Evolutionary conservation across 2,113 vertebrate genomes (phyloP), one percentile per base, ranked within the genome.

Genomic region (Gasterosteus nipponicus): DNA sequence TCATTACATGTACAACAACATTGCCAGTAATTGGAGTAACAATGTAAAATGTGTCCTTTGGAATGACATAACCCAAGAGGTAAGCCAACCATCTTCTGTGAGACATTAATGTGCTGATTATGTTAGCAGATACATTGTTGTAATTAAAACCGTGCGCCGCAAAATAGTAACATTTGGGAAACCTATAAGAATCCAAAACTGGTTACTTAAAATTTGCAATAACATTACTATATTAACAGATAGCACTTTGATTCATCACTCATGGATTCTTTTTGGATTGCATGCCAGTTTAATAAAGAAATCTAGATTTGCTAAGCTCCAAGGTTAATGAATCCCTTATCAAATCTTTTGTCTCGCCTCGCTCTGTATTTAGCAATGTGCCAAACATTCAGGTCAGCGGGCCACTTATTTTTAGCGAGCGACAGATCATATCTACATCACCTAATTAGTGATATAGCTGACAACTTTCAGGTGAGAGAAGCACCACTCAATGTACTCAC

Each of bases 251-350:
- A 62, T 62, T 12, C 18, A 19, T 58, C 31, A 10, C 35, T 58
- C 3, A 35, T n/a, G 15, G 26, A 2, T 60, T 7, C 29, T 38
- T 31, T 60, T 60, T 47, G 19, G 22, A 42, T 31, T 57, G 10
- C 35, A 54, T 54, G 26, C 33, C 65, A 26, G n/a, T 19, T 26
- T 63, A 12, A 19, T 33, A 12, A 47, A 49, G n/a, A 18, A 33
- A 12, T 33, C 26, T 49, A 16, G 44, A 47, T 33, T 33, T 19
- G 10, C 31, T 38, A 4, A 22, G 64, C 63, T n/a, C 3, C 64
- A 66, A 51, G 46, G 46, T 51, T 66, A 51, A 66, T 51, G 64
- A 57, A 69, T 57, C 9, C 42, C 15, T 69, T 57, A 42, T 29
- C 67, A 57, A 57, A 69, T 42, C 22, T 29, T 31, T 69, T 29